Conservation (phyloP, 2,888 invertebrate genomes). For the Mycogona germanica region DNA sequence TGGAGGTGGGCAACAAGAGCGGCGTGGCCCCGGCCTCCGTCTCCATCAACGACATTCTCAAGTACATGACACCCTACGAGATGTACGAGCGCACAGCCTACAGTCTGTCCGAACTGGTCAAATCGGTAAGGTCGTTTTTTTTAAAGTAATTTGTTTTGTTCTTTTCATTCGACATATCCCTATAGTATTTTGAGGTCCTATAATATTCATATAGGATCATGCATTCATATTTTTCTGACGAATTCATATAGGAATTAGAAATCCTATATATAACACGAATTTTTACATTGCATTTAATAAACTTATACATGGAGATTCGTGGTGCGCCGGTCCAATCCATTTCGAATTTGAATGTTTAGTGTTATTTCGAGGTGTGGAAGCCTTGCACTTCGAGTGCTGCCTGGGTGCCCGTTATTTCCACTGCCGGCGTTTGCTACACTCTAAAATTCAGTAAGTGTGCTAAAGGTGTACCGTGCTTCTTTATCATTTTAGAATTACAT, state of each 20-base stretch:
- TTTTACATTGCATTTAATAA: no score
- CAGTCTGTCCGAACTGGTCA: not conserved
- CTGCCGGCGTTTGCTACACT: conserved; percentile 12
- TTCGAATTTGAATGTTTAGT: not conserved
- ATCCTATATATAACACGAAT: no score
- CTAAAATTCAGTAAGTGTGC: conserved; percentile 6
- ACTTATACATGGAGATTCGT: not conserved
- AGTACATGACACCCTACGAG: conserved; percentile 1
- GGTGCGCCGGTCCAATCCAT: not conserved
- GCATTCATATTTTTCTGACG: no score
- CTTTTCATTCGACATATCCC: not conserved
- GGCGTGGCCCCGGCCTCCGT: not conserved
- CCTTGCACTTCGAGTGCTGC: no score
- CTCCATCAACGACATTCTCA: not conserved
- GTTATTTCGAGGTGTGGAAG: not conserved
- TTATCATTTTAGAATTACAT: not conserved
- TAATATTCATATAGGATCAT: no score
- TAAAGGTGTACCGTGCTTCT: not conserved
- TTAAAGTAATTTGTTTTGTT: not conserved
- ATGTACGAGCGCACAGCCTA: not conserved
- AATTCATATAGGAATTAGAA: no score
- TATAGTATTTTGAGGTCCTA: no score
- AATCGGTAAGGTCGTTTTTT: not conserved
- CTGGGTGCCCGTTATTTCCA: not conserved
- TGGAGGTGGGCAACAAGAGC: not conserved